Base-by-base conservation (phyloP, 2,888 invertebrate species). In the Himalopsyche kuldschensis region DNA sequence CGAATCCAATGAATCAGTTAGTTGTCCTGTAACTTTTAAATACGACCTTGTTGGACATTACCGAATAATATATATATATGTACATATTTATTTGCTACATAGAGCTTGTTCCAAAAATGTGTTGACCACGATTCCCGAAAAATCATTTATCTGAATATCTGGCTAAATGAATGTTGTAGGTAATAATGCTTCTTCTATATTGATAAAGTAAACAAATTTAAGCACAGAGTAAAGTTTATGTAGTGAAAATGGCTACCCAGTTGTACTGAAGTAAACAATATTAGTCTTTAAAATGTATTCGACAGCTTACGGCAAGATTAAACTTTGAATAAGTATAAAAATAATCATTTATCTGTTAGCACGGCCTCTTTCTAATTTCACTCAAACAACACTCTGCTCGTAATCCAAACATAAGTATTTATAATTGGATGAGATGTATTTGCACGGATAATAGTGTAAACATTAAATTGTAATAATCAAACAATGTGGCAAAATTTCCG, bases 261-360 rank as follows among this genome's bases (percentile, higher is more conserved):
- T 55, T 10, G 24, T 20, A 4, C 10, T 20, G 5, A 20, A 15
- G 24, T 24, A 55, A 55, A 55, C 55, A 55, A 8, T 55, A 55
- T 55, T 8, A 55, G 55, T 55, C 55, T 55, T 55, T 55, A 55
- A 55, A 55, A 55, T 55, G 55, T 20, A 55, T 20, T 55, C 55
- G 55, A 55, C 55, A 55, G 55, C 55, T 55, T 55, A 55, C 55
- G 55, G 55, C 55, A 55, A 24, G 32, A 47, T 41, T 32, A 81
- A 75, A 81, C 75, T 75, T 27, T 76, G 30, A 81, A 46, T 20
- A 24, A 69, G 63, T 48, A 75, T 48, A 30, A 81, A 76, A 41
- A 78, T 41, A 78, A 82, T 84, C 80, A 35, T 80, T 84, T 84
- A 86, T 86, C 86, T 85, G 84, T 82, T 80, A 35, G 83, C 35